Conservation (phyloP, 2,888 invertebrate genomes). For the Catocala nupta region DNA sequence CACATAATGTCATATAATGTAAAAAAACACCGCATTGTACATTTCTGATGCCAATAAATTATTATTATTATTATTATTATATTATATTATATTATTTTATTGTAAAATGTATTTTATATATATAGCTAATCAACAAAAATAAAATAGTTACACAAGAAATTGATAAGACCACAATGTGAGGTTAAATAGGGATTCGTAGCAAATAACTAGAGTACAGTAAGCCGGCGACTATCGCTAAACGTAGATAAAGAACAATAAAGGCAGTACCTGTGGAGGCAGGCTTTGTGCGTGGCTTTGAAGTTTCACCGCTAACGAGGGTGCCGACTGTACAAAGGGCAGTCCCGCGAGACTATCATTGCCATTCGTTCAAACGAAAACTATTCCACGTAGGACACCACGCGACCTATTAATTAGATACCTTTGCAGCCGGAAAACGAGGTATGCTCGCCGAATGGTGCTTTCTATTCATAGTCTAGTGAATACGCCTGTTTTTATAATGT, state of each 20-base stretch:
- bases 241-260: constrained; percentile 60
- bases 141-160: constrained; percentile 20
- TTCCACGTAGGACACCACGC: constrained; percentile 40
- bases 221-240: constrained; percentile 43
- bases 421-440: constrained; percentile 17
- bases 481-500: background rate
- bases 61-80: too few relatives aligned
- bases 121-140: background rate
- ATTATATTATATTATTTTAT: too few relatives aligned
- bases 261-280: constrained; percentile 37
- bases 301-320: constrained; percentile 66
- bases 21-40: too few relatives aligned
- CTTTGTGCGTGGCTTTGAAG: constrained; percentile 64
- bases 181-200: constrained; percentile 34
- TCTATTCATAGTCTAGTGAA: background rate
- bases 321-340: constrained; percentile 59
- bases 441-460: background rate
- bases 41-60: too few relatives aligned
- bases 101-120: too few relatives aligned
- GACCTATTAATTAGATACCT: constrained; percentile 49
- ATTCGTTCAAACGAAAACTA: constrained; percentile 58
- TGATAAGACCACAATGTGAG: constrained; percentile 34
- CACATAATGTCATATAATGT: too few relatives aligned
- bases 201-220: constrained; percentile 37
- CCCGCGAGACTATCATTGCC: constrained; percentile 56